Conservation (phyloP, 2,797 vertebrate genomes). For the Myotis findleyi region DNA sequence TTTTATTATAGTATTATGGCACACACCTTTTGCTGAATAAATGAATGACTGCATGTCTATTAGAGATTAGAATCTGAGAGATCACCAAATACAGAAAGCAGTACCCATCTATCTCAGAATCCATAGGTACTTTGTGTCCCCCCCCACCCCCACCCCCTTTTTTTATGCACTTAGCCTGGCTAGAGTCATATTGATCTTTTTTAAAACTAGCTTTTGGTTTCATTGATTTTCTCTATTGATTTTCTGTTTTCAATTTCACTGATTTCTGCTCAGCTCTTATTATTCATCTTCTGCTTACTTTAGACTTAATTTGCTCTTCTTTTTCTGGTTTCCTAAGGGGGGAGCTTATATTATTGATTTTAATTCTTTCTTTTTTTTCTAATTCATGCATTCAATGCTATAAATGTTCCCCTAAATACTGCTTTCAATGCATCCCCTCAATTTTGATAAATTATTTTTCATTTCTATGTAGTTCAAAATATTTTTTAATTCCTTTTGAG, state of each 20-base stretch:
- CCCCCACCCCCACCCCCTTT: accelerated
- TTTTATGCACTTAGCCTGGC: neutral
- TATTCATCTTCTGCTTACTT: neutral
- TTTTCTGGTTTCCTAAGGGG: neutral
- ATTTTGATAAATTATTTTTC: neutral
- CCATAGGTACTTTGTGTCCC: neutral
- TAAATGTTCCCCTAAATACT: neutral
- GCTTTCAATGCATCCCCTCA: neutral
- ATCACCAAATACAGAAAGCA: accelerated
- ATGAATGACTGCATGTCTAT: neutral
- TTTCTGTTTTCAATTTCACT: neutral
- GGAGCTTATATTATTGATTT: neutral
- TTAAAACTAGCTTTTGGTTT: neutral
- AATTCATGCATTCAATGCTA: neutral
- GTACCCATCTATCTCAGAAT: too few relatives aligned
- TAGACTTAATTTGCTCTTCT: neutral
- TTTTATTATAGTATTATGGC: accelerated
- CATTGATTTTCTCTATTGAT: neutral
- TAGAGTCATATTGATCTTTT: neutral
- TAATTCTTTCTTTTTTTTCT: neutral
- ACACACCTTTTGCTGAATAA: neutral
- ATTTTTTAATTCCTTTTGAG: neutral
- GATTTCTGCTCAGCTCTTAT: neutral
- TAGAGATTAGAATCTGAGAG: neutral
- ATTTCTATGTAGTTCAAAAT: neutral